Base-by-base conservation (phyloP, 2,113 vertebrate genomes). In the Chinchilla lanigera region DNA sequence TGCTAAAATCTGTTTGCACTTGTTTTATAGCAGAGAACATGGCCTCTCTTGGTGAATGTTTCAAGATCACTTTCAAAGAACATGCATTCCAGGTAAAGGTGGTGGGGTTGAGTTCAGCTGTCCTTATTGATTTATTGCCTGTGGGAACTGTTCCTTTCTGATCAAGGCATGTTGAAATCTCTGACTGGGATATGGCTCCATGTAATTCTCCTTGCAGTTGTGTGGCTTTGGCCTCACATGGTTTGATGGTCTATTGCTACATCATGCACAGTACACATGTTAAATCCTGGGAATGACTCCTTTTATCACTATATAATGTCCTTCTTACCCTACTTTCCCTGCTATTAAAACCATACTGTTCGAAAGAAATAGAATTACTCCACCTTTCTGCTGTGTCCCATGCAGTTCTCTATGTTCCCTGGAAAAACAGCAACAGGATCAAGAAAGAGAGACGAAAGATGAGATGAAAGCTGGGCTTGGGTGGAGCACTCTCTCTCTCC, bases 261-360 rank as follows among this genome's bases (percentile, higher is more conserved):
- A 24, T 41, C 33, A 0, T 19, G 8, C 1, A 17, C 44, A 5
- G 33, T 58, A 8, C 19, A 24, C 9, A 20, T 12, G 1, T 7
- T 30, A 4, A 1, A 33, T 30, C 10, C 33, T 67, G 7, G 26
- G 0, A 61, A 13, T 38, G 10, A 67, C 22, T 2, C 69, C 38
- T 22, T 61, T 30, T 52, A 19, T 3, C 11, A 3, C 4, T 5
- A 1, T 12, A 1, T 12, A 9, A 13, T 61, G 47, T 19, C 33
- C 44, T 12, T 38, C 38, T 41, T 47, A 17, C 47, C 71, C 20
- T 44, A 38, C 14, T 38, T 24, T 22, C 35, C 13, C 35, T 63
- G 38, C 11, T 38, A 20, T 30, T 35, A 52, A 22, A 78, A 30
- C 9, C 47, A 28, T 35, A 67, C 33, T 67, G 30, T n/a, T 14